A percentile compares a stretch with the other conserved stretches of the same genome.
phyloP scores from a whole-genome alignment of 1,140 invertebrate genomes.

The Ectropis grisescens region DNA sequence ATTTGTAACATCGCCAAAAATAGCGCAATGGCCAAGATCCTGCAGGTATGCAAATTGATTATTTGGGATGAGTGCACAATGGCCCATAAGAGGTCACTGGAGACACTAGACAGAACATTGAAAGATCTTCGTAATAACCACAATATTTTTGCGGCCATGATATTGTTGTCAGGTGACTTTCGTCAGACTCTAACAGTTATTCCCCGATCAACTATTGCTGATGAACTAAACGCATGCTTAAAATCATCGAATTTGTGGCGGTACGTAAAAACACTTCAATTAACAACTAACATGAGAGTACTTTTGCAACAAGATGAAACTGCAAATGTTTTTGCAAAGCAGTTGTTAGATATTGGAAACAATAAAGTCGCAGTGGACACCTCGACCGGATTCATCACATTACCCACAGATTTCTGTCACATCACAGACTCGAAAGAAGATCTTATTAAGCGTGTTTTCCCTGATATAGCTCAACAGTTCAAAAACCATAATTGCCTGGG shows the following conservation, averaged over 20 bases:
- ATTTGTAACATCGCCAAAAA: background rate
- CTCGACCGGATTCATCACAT: slow-evolving; percentile 22
- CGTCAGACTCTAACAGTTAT: slow-evolving; percentile 19
- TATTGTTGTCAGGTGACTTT: background rate
- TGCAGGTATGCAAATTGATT: background rate
- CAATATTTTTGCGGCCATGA: background rate
- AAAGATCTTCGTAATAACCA: background rate
- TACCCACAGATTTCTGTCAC: slow-evolving; percentile 20
- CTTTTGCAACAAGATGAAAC: slow-evolving; percentile 37
- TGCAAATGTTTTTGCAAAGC: slow-evolving; percentile 33
- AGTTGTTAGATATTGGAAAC: slow-evolving; percentile 25
- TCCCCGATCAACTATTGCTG: slow-evolving; percentile 39
- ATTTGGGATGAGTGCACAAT: background rate
- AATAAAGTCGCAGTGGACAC: slow-evolving; percentile 25
- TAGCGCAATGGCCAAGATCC: background rate
- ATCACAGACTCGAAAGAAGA: slow-evolving; percentile 18
- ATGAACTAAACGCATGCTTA: background rate
- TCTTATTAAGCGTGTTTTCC: slow-evolving; percentile 20
- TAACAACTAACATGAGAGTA: slow-evolving; percentile 46
- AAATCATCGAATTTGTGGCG: background rate
- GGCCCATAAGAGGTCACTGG: background rate
- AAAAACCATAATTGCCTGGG: slow-evolving; percentile 42
- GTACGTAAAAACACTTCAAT: background rate
- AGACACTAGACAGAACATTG: background rate
- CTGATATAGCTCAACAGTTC: slow-evolving; percentile 16